phyloP scores from a whole-genome alignment of 2,888 invertebrate genomes.

The Barypeithes pellucidus region DNA sequence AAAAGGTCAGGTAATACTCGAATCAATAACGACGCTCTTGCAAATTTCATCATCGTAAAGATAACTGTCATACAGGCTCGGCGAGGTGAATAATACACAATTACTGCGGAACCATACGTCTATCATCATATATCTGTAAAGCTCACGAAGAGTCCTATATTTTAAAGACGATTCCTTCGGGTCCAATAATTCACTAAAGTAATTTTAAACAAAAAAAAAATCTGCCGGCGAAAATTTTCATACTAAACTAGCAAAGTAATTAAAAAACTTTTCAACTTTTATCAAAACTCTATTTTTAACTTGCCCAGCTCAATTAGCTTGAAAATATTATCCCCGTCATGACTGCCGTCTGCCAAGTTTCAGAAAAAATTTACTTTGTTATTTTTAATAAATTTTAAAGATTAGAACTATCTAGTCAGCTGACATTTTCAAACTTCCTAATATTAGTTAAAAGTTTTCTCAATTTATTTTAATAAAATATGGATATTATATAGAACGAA shows the following conservation, averaged over 20 bases:
- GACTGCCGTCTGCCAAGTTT: background rate
- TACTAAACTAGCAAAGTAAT: conserved; percentile 22
- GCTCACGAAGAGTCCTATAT: background rate
- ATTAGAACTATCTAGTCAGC: no score
- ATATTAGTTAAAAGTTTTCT: no score
- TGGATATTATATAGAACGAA: no score
- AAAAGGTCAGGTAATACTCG: no score
- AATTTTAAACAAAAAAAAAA: conserved; percentile 1
- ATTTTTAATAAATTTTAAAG: no score
- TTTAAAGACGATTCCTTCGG: background rate
- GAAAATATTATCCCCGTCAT: conserved; percentile 17
- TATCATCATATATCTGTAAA: background rate
- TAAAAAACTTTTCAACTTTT: conserved; percentile 29
- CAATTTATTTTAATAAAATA: no score
- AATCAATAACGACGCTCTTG: no score
- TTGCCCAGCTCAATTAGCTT: conserved; percentile 9
- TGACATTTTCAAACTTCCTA: no score
- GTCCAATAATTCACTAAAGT: background rate
- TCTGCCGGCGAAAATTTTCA: background rate
- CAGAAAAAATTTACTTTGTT: background rate
- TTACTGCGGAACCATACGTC: no score
- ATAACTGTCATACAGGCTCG: no score
- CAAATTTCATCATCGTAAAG: no score
- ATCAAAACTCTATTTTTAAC: conserved; percentile 30
- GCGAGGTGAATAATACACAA: no score